Evolutionary conservation across 2,113 vertebrate genomes (phyloP).

Genomic region (Odocoileus virginianus): DNA sequence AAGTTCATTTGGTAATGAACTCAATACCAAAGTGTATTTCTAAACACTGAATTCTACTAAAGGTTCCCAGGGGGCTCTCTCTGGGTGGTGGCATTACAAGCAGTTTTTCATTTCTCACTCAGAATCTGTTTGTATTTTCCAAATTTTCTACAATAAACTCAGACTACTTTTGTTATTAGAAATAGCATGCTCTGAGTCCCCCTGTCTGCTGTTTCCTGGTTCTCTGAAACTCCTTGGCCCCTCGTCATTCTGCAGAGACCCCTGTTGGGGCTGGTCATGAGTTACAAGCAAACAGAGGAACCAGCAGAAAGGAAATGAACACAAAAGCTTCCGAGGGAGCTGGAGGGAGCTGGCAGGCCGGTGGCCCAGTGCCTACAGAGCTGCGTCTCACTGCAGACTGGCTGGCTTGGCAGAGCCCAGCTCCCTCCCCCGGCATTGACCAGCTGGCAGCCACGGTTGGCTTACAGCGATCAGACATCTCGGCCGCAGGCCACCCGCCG

Average conservation of each 20-base stretch:
- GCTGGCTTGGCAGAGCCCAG: background rate
- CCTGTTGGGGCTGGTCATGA: background rate
- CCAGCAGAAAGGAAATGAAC: background rate
- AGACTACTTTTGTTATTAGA: background rate
- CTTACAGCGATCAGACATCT: background rate
- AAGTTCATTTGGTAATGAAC: background rate
- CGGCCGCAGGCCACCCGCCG: rapidly evolving
- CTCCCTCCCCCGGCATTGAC: background rate
- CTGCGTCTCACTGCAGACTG: background rate
- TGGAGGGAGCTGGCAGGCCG: background rate
- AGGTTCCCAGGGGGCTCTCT: background rate
- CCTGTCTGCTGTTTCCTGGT: rapidly evolving
- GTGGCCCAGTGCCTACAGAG: background rate
- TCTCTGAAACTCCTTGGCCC: background rate
- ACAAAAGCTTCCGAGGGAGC: background rate
- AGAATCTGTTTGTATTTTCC: background rate
- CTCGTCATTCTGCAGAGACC: background rate
- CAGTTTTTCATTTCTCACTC: background rate
- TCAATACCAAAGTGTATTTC: background rate
- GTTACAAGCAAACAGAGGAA: background rate
- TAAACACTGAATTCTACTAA: background rate
- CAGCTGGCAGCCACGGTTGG: background rate
- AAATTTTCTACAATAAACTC: background rate
- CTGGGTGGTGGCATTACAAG: background rate
- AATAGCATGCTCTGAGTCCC: background rate